These are phyloP conservation scores for Hiodon tergisus DNA, from an alignment of 2,113 vertebrate species.

Conservation along the genomic window DNA sequence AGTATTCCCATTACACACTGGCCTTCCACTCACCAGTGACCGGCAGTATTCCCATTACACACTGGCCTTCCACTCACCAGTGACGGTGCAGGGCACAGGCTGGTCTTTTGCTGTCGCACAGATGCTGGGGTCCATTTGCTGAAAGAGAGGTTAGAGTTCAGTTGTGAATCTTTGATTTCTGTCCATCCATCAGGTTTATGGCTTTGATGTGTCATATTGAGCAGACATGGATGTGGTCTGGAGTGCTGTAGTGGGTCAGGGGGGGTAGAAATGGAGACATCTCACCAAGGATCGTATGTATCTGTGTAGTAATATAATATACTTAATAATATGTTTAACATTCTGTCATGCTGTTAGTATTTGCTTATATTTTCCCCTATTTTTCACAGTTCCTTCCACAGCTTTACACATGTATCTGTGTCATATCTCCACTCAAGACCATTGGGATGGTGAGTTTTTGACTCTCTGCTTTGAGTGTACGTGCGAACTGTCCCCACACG, in stretches of 20 bases:
- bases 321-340: no score
- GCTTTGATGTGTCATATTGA: conserved; percentile 45
- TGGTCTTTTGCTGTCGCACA: conserved; percentile 61
- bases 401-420: no score
- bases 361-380: no score
- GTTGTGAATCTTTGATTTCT: conserved; percentile 61
- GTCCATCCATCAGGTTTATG: conserved; percentile 70
- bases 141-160: conserved; percentile 64
- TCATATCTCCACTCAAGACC: no score
- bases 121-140: conserved; percentile 56
- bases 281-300: no score
- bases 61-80: conserved; percentile 14
- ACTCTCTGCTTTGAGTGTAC: no score
- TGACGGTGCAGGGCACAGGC: conserved; percentile 53
- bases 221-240: conserved; percentile 14
- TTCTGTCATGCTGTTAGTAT: no score
- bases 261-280: no score
- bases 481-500: no score
- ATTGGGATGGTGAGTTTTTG: no score
- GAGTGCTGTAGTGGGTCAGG: neutral
- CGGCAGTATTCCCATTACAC: conserved; percentile 6
- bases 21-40: conserved; percentile 58
- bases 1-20: conserved; percentile 34
- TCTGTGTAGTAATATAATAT: no score
- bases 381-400: no score